phyloP scores from a whole-genome alignment of 2,888 invertebrate genomes.

The Crepidodera aurea region DNA sequence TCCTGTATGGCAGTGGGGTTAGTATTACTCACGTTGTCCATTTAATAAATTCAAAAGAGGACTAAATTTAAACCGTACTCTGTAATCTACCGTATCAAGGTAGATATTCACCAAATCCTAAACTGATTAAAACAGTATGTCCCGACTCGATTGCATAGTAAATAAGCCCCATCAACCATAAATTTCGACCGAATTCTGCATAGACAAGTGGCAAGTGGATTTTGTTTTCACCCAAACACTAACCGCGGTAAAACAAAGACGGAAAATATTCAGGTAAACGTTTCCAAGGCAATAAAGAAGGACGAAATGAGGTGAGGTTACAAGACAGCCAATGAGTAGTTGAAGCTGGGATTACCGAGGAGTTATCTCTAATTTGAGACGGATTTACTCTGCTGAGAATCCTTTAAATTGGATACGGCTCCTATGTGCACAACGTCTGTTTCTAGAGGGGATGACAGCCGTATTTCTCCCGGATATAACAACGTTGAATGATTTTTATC shows the following conservation, averaged over 20 bases:
- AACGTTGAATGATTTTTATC: constrained; percentile 38
- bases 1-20: too few species aligned
- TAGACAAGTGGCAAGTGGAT: constrained; percentile 34
- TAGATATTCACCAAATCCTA: constrained; percentile 7
- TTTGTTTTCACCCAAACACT: constrained; percentile 42
- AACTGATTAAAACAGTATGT: constrained; percentile 11
- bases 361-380: constrained; percentile 67
- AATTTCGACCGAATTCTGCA: constrained; percentile 31
- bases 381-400: constrained; percentile 67
- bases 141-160: constrained; percentile 22
- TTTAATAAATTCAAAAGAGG: too few species aligned
- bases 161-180: constrained; percentile 22
- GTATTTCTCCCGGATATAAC: constrained; percentile 49
- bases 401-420: constrained; percentile 65
- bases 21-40: too few species aligned
- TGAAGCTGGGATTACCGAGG: constrained; percentile 60
- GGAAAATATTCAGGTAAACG: constrained; percentile 36
- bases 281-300: constrained; percentile 54
- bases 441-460: constrained; percentile 47
- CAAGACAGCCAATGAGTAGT: constrained; percentile 59
- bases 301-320: constrained; percentile 55
- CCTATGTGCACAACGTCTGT: constrained; percentile 40
- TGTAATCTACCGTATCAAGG: not conserved
- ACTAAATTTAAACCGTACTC: too few species aligned
- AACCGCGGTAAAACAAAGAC: constrained; percentile 45